Evolutionary conservation across 1,140 invertebrate species (phyloP).

Genomic region (Hermatobates lingyangjiaoensis): DNA sequence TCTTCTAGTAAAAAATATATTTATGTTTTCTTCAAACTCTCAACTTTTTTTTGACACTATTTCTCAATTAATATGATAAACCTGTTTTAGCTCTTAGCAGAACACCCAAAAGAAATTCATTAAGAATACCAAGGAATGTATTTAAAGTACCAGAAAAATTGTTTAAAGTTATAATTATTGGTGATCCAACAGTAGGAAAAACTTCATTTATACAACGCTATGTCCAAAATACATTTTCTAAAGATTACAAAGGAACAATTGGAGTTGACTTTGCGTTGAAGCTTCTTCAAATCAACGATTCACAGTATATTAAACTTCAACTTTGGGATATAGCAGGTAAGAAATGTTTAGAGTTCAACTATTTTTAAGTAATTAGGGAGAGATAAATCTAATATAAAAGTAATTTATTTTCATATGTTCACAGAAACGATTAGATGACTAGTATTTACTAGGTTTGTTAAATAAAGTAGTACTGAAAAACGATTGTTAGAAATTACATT

Average conservation of each 20-base stretch:
- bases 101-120: background rate
- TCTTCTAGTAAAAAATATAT: no score
- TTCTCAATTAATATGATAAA: background rate
- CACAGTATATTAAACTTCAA: conserved; percentile 34
- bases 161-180: conserved; percentile 33
- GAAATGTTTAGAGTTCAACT: background rate
- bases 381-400: no score
- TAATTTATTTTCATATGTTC: no score
- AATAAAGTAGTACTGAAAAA: no score
- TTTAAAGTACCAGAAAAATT: conserved; percentile 23
- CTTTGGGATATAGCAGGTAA: conserved; percentile 39
- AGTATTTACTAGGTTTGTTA: no score
- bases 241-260: conserved; percentile 32
- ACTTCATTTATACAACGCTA: conserved; percentile 33
- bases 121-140: background rate
- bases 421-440: no score
- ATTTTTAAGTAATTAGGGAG: background rate
- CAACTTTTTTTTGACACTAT: no score
- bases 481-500: no score
- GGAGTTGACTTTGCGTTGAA: conserved; percentile 41
- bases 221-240: conserved; percentile 27
- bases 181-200: conserved; percentile 32
- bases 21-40: no score
- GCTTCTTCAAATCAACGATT: conserved; percentile 34
- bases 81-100: background rate